Evolutionary conservation across 2,113 vertebrate species (phyloP), one percentile per base, ranked within the genome.

Genomic region (Petaurus breviceps): DNA sequence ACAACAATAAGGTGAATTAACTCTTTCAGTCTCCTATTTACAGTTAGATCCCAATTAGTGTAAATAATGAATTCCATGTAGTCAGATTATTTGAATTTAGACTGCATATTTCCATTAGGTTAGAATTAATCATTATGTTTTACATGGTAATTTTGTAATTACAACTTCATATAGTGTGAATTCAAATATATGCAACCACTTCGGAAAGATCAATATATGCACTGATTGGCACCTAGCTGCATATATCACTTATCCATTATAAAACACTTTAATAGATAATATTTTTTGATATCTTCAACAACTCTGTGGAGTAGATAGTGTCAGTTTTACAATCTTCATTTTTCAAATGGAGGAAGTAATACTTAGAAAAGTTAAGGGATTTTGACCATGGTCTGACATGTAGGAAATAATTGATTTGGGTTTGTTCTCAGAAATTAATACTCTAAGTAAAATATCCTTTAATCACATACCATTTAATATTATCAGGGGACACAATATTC

Each of bases 401-500:
- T 68, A 37, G 57, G 28, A 37, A 68, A 68, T 68, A 3, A 37
- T 31, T 68, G 28, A 37, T 68, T 37, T 14, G 31, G 28, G 57
- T 68, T 68, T 68, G 10, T 68, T 68, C 55, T 68, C 11, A 31
- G 31, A 68, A 10, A 68, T 37, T 68, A 14, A 37, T 11, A 68
- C 57, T 61, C 10, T 28, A 68, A 37, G 2, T 31, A 3, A 11
- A 31, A 68, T 31, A 28, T 37, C 11, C 8, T 14, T 68, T 68
- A 8, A 37, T 68, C 28, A 37, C 57, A 68, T 37, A 37, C 28
- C 31, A 49, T 37, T 68, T 68, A 28, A 31, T 11, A 68, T 68
- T 11, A 95, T 90, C 94, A 50, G 84, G 92, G 94, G 95, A 43
- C 14, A 50, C 96, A 93, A 91, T 54, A 92, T 93, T 91, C 91